phyloP scores from a whole-genome alignment of 2,113 vertebrate genomes.

The Pygoscelis antarcticus region DNA sequence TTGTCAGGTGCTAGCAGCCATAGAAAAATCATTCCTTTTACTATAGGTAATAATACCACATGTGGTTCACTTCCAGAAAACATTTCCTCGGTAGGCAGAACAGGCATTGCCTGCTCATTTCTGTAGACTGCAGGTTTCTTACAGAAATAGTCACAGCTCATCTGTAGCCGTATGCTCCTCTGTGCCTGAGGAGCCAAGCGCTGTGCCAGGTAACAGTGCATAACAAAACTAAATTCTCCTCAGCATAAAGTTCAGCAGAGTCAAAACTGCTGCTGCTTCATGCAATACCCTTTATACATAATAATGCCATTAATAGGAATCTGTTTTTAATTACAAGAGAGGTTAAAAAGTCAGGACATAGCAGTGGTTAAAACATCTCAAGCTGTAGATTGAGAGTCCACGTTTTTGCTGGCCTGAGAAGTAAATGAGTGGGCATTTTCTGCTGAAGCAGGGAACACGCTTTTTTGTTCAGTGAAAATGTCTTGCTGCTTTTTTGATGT shows the following conservation, averaged over 20 bases:
- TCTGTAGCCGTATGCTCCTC: neutral
- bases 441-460: neutral
- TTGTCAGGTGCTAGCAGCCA: neutral
- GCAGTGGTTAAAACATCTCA: neutral
- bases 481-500: neutral
- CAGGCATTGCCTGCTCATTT: neutral
- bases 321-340: neutral
- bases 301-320: neutral
- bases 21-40: neutral
- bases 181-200: neutral
- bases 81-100: neutral
- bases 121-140: neutral
- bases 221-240: neutral
- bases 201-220: neutral
- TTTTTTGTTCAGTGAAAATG: neutral
- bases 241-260: neutral
- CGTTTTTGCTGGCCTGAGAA: neutral
- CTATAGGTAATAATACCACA: neutral
- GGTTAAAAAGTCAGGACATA: neutral
- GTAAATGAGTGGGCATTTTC: neutral
- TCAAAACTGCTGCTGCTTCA: neutral
- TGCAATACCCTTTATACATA: fast-evolving
- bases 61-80: neutral
- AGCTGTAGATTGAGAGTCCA: neutral
- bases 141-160: neutral